Conservation (phyloP, 2,113 vertebrate species). For the Pterophyllum scalare region DNA sequence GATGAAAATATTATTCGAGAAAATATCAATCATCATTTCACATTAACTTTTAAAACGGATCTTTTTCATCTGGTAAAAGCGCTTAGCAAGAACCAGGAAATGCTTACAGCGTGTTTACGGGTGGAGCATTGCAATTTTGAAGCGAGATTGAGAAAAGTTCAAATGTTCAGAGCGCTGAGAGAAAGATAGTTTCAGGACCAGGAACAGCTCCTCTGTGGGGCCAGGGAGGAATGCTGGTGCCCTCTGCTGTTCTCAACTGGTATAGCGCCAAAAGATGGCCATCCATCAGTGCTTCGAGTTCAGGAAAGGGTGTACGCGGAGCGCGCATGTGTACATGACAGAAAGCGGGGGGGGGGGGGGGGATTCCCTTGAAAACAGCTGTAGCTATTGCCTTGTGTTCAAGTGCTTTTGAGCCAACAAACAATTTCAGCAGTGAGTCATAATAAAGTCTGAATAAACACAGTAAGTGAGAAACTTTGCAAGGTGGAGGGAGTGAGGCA, state of each 20-base stretch:
- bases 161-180: not conserved
- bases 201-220: conserved; percentile 47
- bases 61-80: not conserved
- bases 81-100: not conserved
- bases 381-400: not conserved
- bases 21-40: not conserved
- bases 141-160: not conserved
- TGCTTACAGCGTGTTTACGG: not conserved
- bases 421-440: not conserved
- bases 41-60: not conserved
- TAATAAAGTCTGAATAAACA: not conserved
- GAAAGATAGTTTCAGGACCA: conserved; percentile 63
- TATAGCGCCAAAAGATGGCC: not conserved
- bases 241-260: conserved; percentile 62
- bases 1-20: not conserved
- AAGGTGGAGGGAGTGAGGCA: not conserved
- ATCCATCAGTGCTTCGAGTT: not conserved
- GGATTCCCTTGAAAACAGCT: not conserved
- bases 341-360: not conserved
- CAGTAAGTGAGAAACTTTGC: not conserved
- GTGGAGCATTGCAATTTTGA: not conserved
- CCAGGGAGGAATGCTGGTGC: conserved; percentile 64
- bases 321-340: not conserved
- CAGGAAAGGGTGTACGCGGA: not conserved
- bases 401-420: not conserved